These are phyloP conservation scores for Globicephala melas DNA, from an alignment of 2,113 vertebrate genomes.

Conservation along the genomic window DNA sequence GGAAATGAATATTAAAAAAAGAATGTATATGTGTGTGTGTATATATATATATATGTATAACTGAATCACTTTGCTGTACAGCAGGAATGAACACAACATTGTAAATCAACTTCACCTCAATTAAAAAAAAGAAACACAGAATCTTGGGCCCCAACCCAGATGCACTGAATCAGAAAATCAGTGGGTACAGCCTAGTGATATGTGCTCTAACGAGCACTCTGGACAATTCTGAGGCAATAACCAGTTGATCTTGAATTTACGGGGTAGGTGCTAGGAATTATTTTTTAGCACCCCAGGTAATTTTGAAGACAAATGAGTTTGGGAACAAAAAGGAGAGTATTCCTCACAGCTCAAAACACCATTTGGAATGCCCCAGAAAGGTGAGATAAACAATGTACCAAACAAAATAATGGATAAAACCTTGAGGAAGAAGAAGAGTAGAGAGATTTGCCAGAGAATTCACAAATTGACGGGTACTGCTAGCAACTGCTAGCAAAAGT, in stretches of 20 bases:
- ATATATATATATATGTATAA: not conserved
- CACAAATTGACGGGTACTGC: not conserved
- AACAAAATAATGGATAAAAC: not conserved
- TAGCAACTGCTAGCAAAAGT: not conserved
- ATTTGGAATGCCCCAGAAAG: not conserved
- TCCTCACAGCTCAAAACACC: not conserved
- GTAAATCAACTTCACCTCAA: not conserved
- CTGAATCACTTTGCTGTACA: not conserved
- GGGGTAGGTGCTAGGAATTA: not conserved
- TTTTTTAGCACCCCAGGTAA: not conserved
- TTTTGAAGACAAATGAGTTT: not conserved
- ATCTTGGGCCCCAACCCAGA: not conserved
- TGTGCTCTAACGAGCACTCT: not conserved
- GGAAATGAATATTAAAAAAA: not conserved
- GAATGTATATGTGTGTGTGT: not conserved
- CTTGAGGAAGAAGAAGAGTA: not conserved
- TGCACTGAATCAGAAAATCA: not conserved
- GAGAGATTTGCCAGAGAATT: not conserved
- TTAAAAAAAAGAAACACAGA: not conserved
- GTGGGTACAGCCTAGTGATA: rapidly evolving
- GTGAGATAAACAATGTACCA: not conserved
- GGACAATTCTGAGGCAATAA: not conserved
- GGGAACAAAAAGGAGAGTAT: not conserved
- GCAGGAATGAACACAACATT: not conserved
- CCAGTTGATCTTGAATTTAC: not conserved